Evolutionary conservation across 2,113 vertebrate species (phyloP).

Genomic region (Eubucco bourcierii): DNA sequence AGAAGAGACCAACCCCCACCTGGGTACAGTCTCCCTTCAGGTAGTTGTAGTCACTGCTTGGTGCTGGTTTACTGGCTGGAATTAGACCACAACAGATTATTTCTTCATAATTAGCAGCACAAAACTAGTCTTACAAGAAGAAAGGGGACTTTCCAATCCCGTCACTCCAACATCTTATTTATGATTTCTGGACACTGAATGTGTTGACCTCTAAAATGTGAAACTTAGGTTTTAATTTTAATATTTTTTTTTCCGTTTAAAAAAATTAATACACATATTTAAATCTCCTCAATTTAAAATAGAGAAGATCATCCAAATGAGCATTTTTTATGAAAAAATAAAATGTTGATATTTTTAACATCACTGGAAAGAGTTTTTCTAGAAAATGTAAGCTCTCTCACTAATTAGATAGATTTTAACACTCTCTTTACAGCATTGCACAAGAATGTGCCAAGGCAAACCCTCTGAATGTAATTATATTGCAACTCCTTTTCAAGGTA

Average conservation of each 20-base stretch:
- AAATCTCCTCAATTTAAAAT: background rate
- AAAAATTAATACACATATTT: background rate
- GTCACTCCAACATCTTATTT: background rate
- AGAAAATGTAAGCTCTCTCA: background rate
- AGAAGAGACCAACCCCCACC: too few species aligned
- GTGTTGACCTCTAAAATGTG: background rate
- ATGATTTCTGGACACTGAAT: background rate
- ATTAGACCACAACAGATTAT: background rate
- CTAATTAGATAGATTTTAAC: background rate
- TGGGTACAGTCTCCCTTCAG: too few species aligned
- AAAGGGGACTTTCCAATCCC: background rate
- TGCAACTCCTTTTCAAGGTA: conserved; percentile 24
- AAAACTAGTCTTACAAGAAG: background rate
- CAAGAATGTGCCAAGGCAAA: background rate
- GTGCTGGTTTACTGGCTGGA: too few species aligned
- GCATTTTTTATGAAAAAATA: background rate
- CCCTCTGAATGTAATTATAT: background rate
- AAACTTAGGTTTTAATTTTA: background rate
- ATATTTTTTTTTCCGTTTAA: background rate
- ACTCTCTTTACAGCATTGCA: background rate
- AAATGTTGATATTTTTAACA: background rate
- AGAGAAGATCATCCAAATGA: background rate
- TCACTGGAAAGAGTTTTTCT: background rate
- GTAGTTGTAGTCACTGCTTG: background rate
- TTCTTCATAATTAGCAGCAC: background rate